Percentiles rank a stretch among this genome's conserved stretches.
phyloP scores from a whole-genome alignment of 2,888 invertebrate species.

The Rosalia funebris region DNA sequence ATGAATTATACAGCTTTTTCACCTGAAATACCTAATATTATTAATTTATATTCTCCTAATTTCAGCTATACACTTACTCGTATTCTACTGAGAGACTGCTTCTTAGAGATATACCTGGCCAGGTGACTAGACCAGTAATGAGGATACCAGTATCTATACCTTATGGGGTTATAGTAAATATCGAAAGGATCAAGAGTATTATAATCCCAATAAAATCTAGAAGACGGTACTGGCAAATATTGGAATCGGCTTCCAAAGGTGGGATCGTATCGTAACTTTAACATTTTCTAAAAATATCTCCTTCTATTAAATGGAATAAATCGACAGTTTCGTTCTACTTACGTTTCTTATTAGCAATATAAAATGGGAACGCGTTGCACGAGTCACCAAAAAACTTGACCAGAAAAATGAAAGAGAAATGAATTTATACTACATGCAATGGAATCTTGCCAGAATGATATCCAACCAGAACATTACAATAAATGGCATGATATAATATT shows the following conservation, averaged over 20 bases:
- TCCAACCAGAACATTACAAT: background rate
- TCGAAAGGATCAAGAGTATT: constrained; percentile 41
- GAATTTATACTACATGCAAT: background rate
- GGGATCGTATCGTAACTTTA: constrained; percentile 45
- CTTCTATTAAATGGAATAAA: background rate
- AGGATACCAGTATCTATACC: constrained; percentile 44
- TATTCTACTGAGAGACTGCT: constrained; percentile 41
- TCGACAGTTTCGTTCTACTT: background rate
- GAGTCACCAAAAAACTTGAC: background rate
- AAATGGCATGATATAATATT: no score
- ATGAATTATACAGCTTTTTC: no score
- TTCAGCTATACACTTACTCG: constrained; percentile 36
- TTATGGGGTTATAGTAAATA: constrained; percentile 42
- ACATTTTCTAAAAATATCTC: constrained; percentile 35
- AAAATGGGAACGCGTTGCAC: background rate
- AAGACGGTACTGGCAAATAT: constrained; percentile 43
- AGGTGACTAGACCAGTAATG: constrained; percentile 49
- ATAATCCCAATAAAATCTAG: constrained; percentile 45
- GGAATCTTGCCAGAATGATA: background rate
- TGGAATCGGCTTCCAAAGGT: constrained; percentile 44
- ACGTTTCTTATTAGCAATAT: background rate
- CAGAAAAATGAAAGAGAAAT: background rate
- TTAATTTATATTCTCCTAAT: no score
- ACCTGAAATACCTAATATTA: no score
- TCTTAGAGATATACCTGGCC: constrained; percentile 40